phyloP scores from a whole-genome alignment of 2,797 vertebrate genomes.

The Notoglanidium macrostoma region DNA sequence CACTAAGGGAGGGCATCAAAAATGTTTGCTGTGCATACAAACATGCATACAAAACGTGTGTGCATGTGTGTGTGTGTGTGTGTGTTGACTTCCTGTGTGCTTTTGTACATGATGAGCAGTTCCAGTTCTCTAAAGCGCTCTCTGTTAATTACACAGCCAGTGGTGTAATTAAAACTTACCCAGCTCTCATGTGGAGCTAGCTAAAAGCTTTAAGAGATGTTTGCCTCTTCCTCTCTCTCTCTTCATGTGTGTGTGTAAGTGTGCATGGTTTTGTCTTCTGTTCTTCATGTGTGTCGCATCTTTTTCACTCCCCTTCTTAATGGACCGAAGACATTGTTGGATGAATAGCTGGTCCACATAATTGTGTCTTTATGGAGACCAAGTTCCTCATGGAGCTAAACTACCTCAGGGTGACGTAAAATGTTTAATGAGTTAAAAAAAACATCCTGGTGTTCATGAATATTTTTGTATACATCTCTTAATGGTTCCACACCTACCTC shows the following conservation, averaged over 20 bases:
- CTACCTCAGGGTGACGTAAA: neutral
- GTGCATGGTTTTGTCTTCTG: neutral
- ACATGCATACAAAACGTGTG: neutral
- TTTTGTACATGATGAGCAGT: constrained; percentile 9
- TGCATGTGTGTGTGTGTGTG: no score
- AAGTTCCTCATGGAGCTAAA: neutral
- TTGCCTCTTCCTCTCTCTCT: neutral
- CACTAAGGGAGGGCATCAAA: neutral
- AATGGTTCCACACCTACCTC: neutral
- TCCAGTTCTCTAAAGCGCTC: constrained; percentile 17
- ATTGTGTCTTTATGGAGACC: neutral
- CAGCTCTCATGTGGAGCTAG: constrained; percentile 20
- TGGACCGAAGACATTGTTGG: neutral
- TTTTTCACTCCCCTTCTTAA: neutral
- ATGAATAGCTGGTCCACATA: neutral
- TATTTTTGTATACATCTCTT: neutral
- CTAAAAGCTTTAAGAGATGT: constrained; percentile 22
- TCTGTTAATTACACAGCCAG: constrained; percentile 43
- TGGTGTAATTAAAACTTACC: constrained; percentile 44
- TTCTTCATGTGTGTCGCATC: neutral
- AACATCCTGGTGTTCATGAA: neutral
- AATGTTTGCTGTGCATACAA: neutral
- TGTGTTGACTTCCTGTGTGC: neutral
- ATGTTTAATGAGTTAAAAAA: neutral
- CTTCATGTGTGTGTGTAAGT: neutral